Percentiles rank a stretch among this genome's conserved stretches.
phyloP scores from a whole-genome alignment of 2,797 vertebrate genomes.

The Harpagifer antarcticus region DNA sequence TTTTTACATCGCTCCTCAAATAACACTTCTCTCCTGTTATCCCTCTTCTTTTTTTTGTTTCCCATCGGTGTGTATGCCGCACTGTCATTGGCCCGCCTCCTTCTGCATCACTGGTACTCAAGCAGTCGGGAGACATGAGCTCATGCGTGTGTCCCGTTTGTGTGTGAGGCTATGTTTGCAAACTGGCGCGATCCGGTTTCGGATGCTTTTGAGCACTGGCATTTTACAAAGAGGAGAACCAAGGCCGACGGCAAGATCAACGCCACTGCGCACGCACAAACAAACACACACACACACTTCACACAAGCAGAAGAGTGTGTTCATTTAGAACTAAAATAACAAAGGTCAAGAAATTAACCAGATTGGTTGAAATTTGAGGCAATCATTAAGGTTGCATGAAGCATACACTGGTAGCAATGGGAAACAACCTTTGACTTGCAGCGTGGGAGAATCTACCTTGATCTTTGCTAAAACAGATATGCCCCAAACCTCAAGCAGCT shows the following conservation, averaged over 20 bases:
- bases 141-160: slow-evolving; percentile 10
- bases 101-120: slow-evolving; percentile 50
- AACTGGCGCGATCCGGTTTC: slow-evolving; percentile 73
- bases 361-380: background rate
- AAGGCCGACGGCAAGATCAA: slow-evolving; percentile 33
- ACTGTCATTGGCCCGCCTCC: slow-evolving; percentile 32
- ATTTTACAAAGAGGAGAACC: slow-evolving; percentile 39
- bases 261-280: background rate
- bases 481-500: slow-evolving; percentile 40
- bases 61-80: background rate
- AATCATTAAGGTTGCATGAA: no score
- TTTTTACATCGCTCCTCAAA: background rate
- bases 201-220: slow-evolving; percentile 42
- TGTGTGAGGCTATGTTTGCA: slow-evolving; percentile 20
- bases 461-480: slow-evolving; percentile 39
- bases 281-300: background rate
- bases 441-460: background rate
- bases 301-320: background rate
- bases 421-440: slow-evolving; percentile 7
- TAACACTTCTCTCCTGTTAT: background rate
- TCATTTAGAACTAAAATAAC: background rate
- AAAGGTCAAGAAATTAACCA: background rate
- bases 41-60: background rate
- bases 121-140: slow-evolving; percentile 28
- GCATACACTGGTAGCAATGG: slow-evolving; percentile 8